Percentiles rank a stretch among this genome's conserved stretches.
phyloP scores from a whole-genome alignment of 1,140 invertebrate genomes.

The Ceratoteleas bidentatus region DNA sequence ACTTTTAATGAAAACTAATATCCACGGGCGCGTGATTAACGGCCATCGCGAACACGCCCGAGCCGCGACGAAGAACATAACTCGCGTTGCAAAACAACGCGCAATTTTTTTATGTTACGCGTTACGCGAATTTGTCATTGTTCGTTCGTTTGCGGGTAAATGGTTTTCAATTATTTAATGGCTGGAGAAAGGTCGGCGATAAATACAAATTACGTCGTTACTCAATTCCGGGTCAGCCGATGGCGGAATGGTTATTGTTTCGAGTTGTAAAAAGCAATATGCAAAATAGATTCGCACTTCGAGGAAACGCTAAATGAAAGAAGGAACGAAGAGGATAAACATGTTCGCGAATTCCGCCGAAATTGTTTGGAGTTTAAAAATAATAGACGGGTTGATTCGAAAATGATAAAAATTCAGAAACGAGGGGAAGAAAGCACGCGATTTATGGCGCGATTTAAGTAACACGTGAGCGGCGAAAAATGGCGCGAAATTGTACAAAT shows the following conservation, averaged over 20 bases:
- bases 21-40: constrained; percentile 64
- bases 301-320: too few species aligned
- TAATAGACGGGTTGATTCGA: too few species aligned
- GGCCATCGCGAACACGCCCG: constrained; percentile 47
- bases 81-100: constrained; percentile 41
- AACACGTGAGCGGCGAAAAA: not conserved
- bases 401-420: too few species aligned
- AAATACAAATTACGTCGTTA: constrained; percentile 37
- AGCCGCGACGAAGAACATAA: constrained; percentile 52
- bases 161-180: constrained; percentile 58
- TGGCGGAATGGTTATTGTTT: too few species aligned
- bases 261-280: too few species aligned
- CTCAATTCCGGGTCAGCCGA: too few species aligned
- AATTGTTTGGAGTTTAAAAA: too few species aligned
- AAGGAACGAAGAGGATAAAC: too few species aligned
- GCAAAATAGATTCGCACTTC: too few species aligned
- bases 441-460: not conserved
- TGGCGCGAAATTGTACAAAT: constrained; percentile 27
- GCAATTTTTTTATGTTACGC: constrained; percentile 48
- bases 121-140: constrained; percentile 53
- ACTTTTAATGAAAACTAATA: constrained; percentile 70
- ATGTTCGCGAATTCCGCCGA: too few species aligned
- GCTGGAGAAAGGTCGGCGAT: constrained; percentile 24
- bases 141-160: constrained; percentile 44
- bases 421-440: too few species aligned